Conservation (phyloP, 2,888 invertebrate species). For the Ochlodes sylvanus region DNA sequence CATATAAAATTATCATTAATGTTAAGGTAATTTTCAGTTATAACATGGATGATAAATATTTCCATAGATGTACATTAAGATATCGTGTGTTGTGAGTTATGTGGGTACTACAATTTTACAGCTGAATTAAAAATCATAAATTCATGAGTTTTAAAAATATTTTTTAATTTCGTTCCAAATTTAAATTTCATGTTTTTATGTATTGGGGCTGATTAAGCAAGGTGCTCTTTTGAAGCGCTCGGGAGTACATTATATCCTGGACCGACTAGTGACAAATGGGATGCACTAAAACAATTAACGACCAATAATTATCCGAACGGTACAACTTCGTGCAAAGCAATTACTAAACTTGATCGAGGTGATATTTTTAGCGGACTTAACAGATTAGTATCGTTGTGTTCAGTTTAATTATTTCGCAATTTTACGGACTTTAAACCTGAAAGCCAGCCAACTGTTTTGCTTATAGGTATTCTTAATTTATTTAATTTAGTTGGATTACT, state of each 20-base stretch:
- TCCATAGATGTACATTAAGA: no score
- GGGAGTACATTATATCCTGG: slow-evolving; percentile 22
- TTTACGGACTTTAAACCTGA: slow-evolving; percentile 34
- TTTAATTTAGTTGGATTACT: no score
- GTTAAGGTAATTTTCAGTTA: neutral
- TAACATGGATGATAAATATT: neutral
- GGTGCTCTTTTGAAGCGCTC: neutral
- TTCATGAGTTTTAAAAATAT: no score
- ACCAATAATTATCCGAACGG: slow-evolving; percentile 52
- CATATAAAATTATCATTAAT: no score
- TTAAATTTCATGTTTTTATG: no score
- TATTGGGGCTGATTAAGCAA: neutral
- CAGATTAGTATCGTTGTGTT: slow-evolving; percentile 43
- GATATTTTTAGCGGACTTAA: slow-evolving; percentile 55
- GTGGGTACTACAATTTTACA: no score
- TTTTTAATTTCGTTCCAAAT: no score
- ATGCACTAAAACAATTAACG: slow-evolving; percentile 48
- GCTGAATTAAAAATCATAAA: no score
- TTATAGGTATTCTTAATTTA: slow-evolving; percentile 1
- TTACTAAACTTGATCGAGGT: slow-evolving; percentile 62
- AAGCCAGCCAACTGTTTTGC: slow-evolving; percentile 1
- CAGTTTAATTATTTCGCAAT: slow-evolving; percentile 34
- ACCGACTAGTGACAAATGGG: slow-evolving; percentile 36
- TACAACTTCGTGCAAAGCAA: slow-evolving; percentile 63
- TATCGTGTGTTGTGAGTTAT: no score